Evolutionary conservation across 37 sponge, comb jelly and placozoan species (phyloP).

Genomic region (Halichondria panicea): DNA sequence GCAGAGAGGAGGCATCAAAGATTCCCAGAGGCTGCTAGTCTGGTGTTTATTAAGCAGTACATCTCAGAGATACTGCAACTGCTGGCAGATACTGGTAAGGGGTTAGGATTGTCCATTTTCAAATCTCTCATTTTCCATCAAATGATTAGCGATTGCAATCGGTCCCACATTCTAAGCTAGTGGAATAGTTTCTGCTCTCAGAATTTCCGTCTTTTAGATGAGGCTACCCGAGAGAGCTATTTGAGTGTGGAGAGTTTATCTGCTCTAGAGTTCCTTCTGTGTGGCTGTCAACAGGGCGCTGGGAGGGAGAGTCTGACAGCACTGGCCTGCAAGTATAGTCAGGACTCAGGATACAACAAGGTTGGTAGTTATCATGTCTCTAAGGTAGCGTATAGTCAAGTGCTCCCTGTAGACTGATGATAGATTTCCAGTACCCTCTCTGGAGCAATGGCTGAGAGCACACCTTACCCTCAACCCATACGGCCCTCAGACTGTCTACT

Average conservation of each 20-base stretch:
- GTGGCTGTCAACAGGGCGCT: conserved; percentile 8
- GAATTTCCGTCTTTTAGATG: too few species aligned
- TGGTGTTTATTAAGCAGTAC: conserved; percentile 30
- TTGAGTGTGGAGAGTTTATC: conserved; percentile 27
- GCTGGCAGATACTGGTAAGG: conserved; percentile 46
- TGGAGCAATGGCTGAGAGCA: conserved; percentile 38
- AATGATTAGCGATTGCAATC: too few species aligned
- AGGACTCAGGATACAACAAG: not conserved
- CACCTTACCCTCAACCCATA: conserved; percentile 37
- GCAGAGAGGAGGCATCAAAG: conserved; percentile 32
- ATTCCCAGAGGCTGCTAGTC: conserved; percentile 38
- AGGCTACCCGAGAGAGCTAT: too few species aligned
- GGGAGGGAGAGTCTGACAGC: conserved; percentile 6
- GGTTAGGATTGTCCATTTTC: too few species aligned
- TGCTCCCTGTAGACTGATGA: too few species aligned
- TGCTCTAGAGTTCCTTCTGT: conserved; percentile 43
- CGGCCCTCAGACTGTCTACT: conserved; percentile 42
- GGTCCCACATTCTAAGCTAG: too few species aligned
- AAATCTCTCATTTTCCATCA: too few species aligned
- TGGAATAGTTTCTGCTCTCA: too few species aligned
- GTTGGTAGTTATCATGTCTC: too few species aligned
- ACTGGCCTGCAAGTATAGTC: conserved; percentile 2
- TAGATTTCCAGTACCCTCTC: too few species aligned
- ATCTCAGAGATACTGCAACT: conserved; percentile 48
- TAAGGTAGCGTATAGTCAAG: too few species aligned